Base-by-base conservation (phyloP, 2,113 vertebrate genomes). In the Trogon melanurus region DNA sequence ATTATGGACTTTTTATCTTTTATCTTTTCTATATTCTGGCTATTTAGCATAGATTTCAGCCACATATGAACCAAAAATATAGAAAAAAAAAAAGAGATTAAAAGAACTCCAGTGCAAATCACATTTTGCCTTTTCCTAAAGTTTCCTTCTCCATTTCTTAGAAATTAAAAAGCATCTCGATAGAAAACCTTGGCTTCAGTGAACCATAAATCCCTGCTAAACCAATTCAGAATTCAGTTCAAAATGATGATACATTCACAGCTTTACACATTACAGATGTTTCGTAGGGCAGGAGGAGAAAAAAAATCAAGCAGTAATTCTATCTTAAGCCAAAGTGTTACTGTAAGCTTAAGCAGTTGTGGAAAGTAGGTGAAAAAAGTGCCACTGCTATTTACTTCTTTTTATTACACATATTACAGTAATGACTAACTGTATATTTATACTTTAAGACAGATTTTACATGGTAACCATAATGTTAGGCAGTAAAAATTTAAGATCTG, bases 21-120 rank as follows among this genome's bases (percentile, higher is more conserved):
- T 50, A 73, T n/a, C 7, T 86, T 30, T 54, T 62, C 7, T 36
- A 38, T 36, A 80, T 73, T 27, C 36, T 70, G 72, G 18, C 27
- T 62, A 74, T 95, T 92, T 84, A 48, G 23, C 47, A 93, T 12
- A 86, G 53, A 81, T 92, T 86, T 87, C 73, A 95, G 69, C 22
- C 83, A 92, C 17, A 48, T 84, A 38, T 79, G 72, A 95, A 86
- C 44, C 56, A 86, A 79, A 81, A 74, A 47, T 65, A 70, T 19
- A 62, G 13, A 32, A 36, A 36, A 36, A 36, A 36, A 72, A 67
- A 61, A 8, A 2, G 14, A 20, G 15, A 11, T 48, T 66, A 82
- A 91, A 86, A 89, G 27, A 76, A 75, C 5, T 85, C 45, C 45
- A 45, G 8, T 29, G 56, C 5, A 70, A 86, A 83, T 26, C 36